Conservation (phyloP, 1,140 invertebrate genomes). For the Metopolophium dirhodum region DNA sequence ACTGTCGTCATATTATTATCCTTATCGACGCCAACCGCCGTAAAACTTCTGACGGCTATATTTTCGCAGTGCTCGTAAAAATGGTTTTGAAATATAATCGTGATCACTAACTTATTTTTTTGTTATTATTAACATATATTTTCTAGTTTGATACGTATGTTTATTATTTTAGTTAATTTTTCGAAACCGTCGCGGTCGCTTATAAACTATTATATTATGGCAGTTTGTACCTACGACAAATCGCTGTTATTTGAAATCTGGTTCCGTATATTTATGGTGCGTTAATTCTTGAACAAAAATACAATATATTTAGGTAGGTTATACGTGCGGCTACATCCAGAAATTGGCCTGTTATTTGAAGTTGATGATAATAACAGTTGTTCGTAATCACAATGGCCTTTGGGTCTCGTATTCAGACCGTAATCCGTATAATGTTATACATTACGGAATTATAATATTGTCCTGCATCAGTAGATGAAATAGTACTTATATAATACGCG, state of each 20-base stretch:
- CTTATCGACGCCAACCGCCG: background rate
- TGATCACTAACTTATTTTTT: background rate
- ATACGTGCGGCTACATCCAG: background rate
- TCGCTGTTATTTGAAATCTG: background rate
- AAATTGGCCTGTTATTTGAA: background rate
- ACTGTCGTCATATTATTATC: background rate
- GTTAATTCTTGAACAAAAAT: background rate
- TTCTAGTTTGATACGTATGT: background rate
- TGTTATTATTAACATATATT: background rate
- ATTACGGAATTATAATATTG: background rate
- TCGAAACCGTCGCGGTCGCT: background rate
- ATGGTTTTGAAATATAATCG: background rate
- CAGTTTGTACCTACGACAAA: background rate
- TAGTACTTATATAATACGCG: background rate
- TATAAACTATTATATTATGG: background rate
- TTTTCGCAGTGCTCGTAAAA: background rate
- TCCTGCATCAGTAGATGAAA: background rate
- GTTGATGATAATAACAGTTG: background rate
- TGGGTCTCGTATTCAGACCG: background rate
- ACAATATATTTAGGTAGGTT: background rate
- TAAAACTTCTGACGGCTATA: background rate
- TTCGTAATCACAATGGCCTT: background rate
- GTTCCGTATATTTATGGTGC: background rate
- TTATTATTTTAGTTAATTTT: background rate
- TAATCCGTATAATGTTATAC: background rate